Base-by-base conservation (phyloP, 1,140 invertebrate species). In the Anastatus disparis region DNA sequence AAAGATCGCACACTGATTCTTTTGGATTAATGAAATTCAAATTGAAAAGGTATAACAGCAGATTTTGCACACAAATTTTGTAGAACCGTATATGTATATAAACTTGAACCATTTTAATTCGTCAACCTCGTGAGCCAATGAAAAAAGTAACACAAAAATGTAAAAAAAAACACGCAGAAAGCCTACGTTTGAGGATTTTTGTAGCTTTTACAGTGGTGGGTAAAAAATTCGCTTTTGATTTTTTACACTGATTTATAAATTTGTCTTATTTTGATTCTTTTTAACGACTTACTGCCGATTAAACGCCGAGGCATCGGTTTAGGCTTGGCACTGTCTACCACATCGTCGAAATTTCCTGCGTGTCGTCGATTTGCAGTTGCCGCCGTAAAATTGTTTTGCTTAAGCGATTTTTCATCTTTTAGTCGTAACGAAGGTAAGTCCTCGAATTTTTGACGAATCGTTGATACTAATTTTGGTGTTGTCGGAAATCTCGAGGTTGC, bases 271-370 rank as follows among this genome's bases (percentile, higher is more conserved):
- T 70, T 53, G 46, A 64, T 70, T 59, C 44, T 71, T 56, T 50
- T 50, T 31, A 9, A n/a, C 63, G 63, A 72, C 70, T 72, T 72
- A 72, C 70, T 50, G 55, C 70, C 70, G 40, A 72, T 52, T 26
- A 72, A 62, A 20, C 70, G 63, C 46, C 70, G 70, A 50, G 70
- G 70, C 58, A 72, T 10, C 20, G 70, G 70, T 62, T 67, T 67
- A 0, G 70, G 70, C 62, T 66, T 67, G 7, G 53, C 55, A 44
- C 6, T 72, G n/a, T n/a, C n/a, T 48, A 67, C 46, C 55, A 59
- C 56, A 17, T 67, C 64, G 38, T 72, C 58, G 22, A 72, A 67
- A 72, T 72, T 72, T 20, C 70, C 70, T 10, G 63, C 64, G 35
- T 55, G 62, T 22, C 62, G 52, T 22, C 46, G 42, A 59, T 44